These are phyloP conservation scores for Lasiurus borealis DNA, from an alignment of 2,113 vertebrate genomes.

Conservation along the genomic window DNA sequence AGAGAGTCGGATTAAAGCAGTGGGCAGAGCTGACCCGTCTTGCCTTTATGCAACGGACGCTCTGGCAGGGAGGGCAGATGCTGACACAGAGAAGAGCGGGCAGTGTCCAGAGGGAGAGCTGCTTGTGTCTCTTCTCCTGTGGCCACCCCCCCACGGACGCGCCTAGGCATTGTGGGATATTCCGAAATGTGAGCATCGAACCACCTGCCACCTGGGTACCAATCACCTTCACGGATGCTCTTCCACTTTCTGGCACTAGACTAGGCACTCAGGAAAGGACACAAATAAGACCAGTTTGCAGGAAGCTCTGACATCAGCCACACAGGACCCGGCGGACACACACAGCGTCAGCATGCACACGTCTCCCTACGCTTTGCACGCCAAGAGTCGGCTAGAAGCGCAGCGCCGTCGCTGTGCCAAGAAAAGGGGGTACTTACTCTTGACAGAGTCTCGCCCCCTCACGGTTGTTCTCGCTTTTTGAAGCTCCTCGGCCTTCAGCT, in stretches of 20 bases:
- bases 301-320: background rate
- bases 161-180: background rate
- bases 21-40: too few relatives aligned
- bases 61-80: background rate
- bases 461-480: background rate
- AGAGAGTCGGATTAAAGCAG: background rate
- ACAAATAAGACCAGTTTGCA: background rate
- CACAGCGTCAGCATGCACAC: fast-evolving
- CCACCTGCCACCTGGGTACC: background rate
- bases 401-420: background rate
- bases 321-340: background rate
- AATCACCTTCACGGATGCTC: background rate
- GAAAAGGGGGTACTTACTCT: background rate
- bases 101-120: fast-evolving
- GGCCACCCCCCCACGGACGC: too few relatives aligned
- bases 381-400: background rate
- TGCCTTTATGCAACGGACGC: background rate
- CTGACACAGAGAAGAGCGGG: background rate
- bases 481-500: background rate
- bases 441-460: background rate
- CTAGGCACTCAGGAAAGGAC: background rate
- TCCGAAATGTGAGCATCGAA: background rate
- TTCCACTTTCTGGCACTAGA: background rate
- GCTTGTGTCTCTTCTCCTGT: background rate
- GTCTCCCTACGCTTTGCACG: background rate